phyloP scores from a whole-genome alignment of 1,140 invertebrate genomes.

The Lysiphlebus fabarum region DNA sequence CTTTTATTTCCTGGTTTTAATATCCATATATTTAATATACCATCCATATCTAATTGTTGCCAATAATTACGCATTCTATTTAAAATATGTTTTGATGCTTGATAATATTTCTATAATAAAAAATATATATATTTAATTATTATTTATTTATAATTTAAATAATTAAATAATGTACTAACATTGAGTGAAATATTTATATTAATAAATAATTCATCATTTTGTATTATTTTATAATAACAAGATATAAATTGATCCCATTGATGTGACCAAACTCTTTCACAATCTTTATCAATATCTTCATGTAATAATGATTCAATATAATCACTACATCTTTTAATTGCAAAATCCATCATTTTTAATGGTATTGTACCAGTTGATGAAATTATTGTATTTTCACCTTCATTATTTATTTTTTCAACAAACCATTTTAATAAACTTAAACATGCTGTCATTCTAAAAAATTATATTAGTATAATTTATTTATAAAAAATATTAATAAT shows the following conservation, averaged over 20 bases:
- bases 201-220: constrained; percentile 39
- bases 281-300: constrained; percentile 81
- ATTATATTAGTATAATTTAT: not conserved
- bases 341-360: constrained; percentile 72
- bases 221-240: constrained; percentile 51
- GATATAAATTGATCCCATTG: constrained; percentile 83
- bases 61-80: constrained; percentile 62
- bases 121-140: not conserved
- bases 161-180: constrained; percentile 33
- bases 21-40: constrained; percentile 88
- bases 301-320: constrained; percentile 73
- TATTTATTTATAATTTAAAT: not conserved
- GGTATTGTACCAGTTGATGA: constrained; percentile 66
- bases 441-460: constrained; percentile 75
- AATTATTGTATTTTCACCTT: constrained; percentile 59
- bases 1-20: constrained; percentile 93
- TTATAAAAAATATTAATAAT: not conserved
- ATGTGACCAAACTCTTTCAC: constrained; percentile 69
- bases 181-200: constrained; percentile 38
- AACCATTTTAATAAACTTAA: constrained; percentile 78
- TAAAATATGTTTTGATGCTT: constrained; percentile 54
- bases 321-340: constrained; percentile 72
- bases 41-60: constrained; percentile 82
- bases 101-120: constrained; percentile 47
- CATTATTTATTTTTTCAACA: constrained; percentile 58